Percentiles rank a stretch among this genome's conserved stretches.
Conservation (phyloP, 2,888 invertebrate genomes). For the Piscicola geometra region DNA sequence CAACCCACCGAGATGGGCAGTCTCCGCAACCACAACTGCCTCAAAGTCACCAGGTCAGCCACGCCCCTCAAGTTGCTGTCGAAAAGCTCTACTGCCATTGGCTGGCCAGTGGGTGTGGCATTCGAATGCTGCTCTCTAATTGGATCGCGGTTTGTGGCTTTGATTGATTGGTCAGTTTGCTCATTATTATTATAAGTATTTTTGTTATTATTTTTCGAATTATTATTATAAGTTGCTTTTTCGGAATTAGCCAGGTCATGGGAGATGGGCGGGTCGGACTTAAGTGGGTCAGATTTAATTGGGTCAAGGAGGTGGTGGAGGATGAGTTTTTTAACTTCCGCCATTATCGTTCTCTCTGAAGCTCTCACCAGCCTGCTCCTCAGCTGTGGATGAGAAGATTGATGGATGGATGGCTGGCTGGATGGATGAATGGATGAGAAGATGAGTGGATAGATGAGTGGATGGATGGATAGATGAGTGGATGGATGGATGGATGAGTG, state of each 20-base stretch:
- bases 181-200: no score
- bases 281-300: neutral
- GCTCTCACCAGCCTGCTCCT: constrained; percentile 8
- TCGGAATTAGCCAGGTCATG: neutral
- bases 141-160: neutral
- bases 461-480: no score
- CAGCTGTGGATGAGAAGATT: neutral
- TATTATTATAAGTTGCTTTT: no score
- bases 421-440: no score
- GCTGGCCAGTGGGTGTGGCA: neutral
- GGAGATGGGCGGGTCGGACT: neutral
- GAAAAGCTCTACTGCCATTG: constrained; percentile 5
- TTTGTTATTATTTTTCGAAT: no score
- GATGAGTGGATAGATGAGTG: no score
- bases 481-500: no score
- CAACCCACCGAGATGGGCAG: neutral
- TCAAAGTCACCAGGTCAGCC: neutral
- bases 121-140: neutral
- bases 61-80: constrained; percentile 7
- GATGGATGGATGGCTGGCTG: neutral
- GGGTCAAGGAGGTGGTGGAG: neutral
- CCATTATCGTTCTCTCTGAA: neutral
- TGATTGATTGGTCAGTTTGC: no score
- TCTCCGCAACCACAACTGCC: constrained; percentile 17
- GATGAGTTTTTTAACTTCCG: constrained; percentile 1